Conservation (phyloP, 2,888 invertebrate species). For the Amiota mariae region DNA sequence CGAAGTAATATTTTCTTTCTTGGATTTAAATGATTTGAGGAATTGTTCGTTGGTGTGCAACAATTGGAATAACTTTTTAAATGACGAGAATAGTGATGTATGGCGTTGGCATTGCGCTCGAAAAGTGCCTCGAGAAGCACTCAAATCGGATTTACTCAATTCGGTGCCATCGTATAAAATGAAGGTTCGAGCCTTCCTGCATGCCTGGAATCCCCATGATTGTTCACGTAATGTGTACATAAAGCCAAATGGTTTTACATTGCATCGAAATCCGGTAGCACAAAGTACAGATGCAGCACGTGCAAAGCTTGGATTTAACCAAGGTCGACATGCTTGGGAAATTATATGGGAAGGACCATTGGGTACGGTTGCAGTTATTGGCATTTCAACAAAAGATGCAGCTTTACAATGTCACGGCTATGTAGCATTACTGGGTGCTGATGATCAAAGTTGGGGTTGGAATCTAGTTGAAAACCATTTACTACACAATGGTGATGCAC, state of each 20-base stretch:
- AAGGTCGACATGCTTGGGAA: constrained; percentile 97
- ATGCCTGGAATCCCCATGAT: constrained; percentile 98
- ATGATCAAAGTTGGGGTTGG: constrained; percentile 99
- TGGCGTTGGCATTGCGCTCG: constrained; percentile 93
- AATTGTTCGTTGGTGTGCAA: constrained; percentile 95
- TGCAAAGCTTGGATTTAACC: constrained; percentile 91
- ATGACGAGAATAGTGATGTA: constrained; percentile 94
- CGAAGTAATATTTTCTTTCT: constrained; percentile 93
- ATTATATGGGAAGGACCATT: constrained; percentile 98
- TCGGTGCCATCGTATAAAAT: constrained; percentile 93
- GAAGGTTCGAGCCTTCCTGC: constrained; percentile 92
- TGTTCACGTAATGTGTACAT: constrained; percentile 97
- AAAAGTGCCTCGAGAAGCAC: constrained; percentile 83
- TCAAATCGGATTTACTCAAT: constrained; percentile 92
- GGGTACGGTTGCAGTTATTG: constrained; percentile 98
- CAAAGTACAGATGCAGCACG: constrained; percentile 97
- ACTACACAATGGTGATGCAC: constrained; percentile 95
- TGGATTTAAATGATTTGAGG: constrained; percentile 88
- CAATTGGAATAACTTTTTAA: constrained; percentile 91
- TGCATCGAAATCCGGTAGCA: constrained; percentile 97
- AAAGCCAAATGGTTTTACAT: constrained; percentile 96
- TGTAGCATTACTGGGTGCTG: constrained; percentile 93
- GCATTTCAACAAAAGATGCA: constrained; percentile 94
- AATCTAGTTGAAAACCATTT: constrained; percentile 98
- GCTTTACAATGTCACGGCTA: constrained; percentile 95